Evolutionary conservation across 2,888 invertebrate species (phyloP).

Genomic region (Prosopocoilus inquinatus): DNA sequence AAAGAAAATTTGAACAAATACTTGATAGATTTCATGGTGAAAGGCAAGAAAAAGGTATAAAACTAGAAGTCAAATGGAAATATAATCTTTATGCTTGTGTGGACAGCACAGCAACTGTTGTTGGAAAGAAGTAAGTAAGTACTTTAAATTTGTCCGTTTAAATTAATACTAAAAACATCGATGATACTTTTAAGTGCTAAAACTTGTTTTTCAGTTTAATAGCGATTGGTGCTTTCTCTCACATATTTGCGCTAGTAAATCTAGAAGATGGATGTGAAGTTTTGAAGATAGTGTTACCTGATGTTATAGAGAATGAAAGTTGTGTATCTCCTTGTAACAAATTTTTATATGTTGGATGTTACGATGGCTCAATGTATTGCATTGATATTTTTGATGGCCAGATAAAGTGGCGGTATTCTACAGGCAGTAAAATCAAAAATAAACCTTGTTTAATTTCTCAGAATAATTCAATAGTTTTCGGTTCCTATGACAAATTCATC

Average conservation of each 20-base stretch:
- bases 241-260: slow-evolving; percentile 62
- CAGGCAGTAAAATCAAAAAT: slow-evolving; percentile 66
- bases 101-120: slow-evolving; percentile 71
- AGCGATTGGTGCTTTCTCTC: slow-evolving; percentile 73
- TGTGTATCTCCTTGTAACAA: slow-evolving; percentile 47
- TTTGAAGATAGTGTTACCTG: slow-evolving; percentile 56
- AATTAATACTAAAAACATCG: too few relatives aligned
- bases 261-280: slow-evolving; percentile 54
- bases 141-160: background rate
- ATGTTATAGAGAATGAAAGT: slow-evolving; percentile 67
- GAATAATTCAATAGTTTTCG: slow-evolving; percentile 58
- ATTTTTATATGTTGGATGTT: slow-evolving; percentile 70
- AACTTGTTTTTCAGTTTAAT: slow-evolving; percentile 44
- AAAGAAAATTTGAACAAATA: slow-evolving; percentile 25
- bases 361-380: slow-evolving; percentile 71
- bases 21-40: background rate
- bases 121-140: slow-evolving; percentile 29
- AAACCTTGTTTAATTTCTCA: slow-evolving; percentile 51
- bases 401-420: slow-evolving; percentile 62
- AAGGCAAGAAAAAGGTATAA: background rate
- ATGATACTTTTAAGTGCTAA: background rate
- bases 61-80: slow-evolving; percentile 50
- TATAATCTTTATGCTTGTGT: slow-evolving; percentile 75
- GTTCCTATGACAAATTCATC: slow-evolving; percentile 69
- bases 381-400: slow-evolving; percentile 56